Conservation (phyloP, 2,797 vertebrate species). For the Emydoidea blandingii region DNA sequence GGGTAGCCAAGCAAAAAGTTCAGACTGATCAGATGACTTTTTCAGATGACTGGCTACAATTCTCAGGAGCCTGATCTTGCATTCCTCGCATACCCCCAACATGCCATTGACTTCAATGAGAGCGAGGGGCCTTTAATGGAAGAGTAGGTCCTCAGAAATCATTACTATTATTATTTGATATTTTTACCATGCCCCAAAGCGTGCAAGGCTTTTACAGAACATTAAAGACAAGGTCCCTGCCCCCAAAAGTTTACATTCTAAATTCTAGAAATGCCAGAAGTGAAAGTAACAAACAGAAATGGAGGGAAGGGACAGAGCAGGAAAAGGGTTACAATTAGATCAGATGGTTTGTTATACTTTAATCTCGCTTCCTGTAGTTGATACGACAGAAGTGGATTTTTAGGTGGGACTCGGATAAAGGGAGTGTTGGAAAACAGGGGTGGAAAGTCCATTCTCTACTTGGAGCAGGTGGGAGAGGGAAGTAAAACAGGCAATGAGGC, state of each 20-base stretch:
- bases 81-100: constrained; percentile 47
- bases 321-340: background rate
- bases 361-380: background rate
- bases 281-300: constrained; percentile 14
- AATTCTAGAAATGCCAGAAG: background rate
- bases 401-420: background rate
- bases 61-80: constrained; percentile 22
- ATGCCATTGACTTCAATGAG: background rate
- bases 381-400: background rate
- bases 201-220: background rate
- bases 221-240: constrained; percentile 10
- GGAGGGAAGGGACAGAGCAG: background rate
- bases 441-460: background rate
- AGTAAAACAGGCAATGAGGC: background rate
- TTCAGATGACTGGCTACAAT: background rate
- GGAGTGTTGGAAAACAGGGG: background rate
- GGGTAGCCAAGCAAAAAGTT: constrained; percentile 48
- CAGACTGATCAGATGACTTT: background rate
- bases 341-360: background rate
- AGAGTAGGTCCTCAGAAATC: background rate
- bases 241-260: background rate
- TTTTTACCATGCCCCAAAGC: background rate
- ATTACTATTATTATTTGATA: background rate
- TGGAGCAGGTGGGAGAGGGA: background rate
- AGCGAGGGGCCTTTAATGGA: constrained; percentile 20